Evolutionary conservation across 2,113 vertebrate genomes (phyloP).

Genomic region (Thermophis baileyi): DNA sequence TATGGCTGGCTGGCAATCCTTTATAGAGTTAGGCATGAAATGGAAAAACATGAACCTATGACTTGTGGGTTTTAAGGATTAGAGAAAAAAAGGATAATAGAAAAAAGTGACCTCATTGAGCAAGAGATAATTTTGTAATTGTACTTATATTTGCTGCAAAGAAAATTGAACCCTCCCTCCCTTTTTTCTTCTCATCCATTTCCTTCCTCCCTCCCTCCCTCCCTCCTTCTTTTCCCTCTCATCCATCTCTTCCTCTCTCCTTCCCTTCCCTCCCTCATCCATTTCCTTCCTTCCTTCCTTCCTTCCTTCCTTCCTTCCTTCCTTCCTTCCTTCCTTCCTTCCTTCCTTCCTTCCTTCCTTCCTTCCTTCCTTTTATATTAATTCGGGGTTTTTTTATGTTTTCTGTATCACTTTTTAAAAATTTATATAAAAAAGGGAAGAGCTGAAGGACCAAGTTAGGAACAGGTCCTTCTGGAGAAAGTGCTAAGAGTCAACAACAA

Average conservation of each 20-base stretch:
- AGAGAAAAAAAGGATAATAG: accelerated
- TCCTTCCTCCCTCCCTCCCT: not conserved
- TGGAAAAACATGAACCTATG: not conserved
- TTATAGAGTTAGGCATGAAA: not conserved
- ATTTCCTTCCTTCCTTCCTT: not conserved
- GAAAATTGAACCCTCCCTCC: not conserved
- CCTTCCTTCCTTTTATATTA: not conserved
- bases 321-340: no score
- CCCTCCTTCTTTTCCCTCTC: no score
- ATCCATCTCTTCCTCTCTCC: no score
- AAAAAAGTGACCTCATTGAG: not conserved
- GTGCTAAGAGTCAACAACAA: not conserved
- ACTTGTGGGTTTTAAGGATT: not conserved
- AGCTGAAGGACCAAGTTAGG: not conserved
- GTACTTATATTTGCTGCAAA: not conserved
- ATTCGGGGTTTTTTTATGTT: not conserved
- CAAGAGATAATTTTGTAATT: not conserved
- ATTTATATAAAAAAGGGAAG: not conserved
- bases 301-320: no score
- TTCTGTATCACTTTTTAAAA: not conserved
- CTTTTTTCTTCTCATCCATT: no score
- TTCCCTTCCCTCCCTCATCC: no score
- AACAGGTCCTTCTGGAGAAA: not conserved
- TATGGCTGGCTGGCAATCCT: not conserved
- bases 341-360: no score